These are phyloP conservation scores for Trichacis sp. DNA, from an alignment of 2,888 invertebrate genomes.

Conservation along the genomic window DNA sequence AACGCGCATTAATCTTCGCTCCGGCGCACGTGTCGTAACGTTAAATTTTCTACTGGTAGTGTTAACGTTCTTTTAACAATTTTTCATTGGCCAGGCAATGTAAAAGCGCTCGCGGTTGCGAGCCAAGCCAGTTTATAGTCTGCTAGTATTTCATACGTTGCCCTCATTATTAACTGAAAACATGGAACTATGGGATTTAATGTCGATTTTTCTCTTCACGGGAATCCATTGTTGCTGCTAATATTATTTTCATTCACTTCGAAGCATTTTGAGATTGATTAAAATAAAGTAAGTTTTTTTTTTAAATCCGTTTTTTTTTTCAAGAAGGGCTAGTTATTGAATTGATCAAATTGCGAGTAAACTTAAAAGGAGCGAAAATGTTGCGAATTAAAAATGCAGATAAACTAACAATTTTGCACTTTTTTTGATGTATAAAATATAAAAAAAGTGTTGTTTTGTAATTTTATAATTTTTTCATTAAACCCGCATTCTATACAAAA, in stretches of 20 bases:
- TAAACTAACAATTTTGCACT: no score
- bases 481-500: no score
- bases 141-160: constrained; percentile 41
- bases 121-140: constrained; percentile 29
- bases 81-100: constrained; percentile 45
- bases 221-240: not conserved
- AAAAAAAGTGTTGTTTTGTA: no score
- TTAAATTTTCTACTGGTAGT: constrained; percentile 42
- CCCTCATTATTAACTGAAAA: constrained; percentile 33
- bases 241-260: constrained; percentile 7
- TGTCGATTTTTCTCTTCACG: constrained; percentile 15
- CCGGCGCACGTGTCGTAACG: constrained; percentile 41
- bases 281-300: not conserved
- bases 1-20: constrained; percentile 43
- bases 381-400: no score
- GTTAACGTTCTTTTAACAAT: constrained; percentile 47
- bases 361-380: no score
- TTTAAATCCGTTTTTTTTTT: not conserved
- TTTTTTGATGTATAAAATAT: no score
- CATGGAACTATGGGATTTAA: constrained; percentile 28
- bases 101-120: constrained; percentile 34
- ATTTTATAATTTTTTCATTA: no score
- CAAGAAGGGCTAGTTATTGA: not conserved
- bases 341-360: not conserved
- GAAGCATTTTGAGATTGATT: not conserved